Evolutionary conservation across 2,113 vertebrate genomes (phyloP), one percentile per base, ranked within the genome.

Genomic region (Rhagologus leucostigma): DNA sequence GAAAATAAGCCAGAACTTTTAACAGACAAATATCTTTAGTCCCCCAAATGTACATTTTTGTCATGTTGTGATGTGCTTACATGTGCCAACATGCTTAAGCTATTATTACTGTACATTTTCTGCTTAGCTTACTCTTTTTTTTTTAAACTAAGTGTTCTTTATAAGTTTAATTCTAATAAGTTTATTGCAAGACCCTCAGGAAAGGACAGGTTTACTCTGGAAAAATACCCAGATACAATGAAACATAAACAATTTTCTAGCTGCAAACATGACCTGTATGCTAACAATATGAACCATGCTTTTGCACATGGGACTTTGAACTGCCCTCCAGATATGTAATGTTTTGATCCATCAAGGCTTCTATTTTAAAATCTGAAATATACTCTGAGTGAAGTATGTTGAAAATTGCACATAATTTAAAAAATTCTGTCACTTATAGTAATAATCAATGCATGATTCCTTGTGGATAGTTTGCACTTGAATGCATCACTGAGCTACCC

Each of bases 1-100:
- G 32, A 87, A 77, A 69, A 68, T 27, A 83, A 68, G 5, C 7
- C 37, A 75, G 20, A 85, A 41, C 3, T 53, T 57, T 70, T 49
- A 86, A 53, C 6, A 11, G 13, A 35, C 7, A 70, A 46, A 59
- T 46, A 71, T 29, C 44, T 69, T 62, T 56, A 30, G 6, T 60
- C 6, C 4, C 3, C 4, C 1, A 32, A 49, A n/a, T 3, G 0
- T 24, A 2, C 5, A 22, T 49, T 80, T 88, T 71, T 86, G 24
- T 55, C 30, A 35, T 33, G 19, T n/a, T 79, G 29, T 9, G 27
- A 47, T 27, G 4, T 19, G 35, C 37, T 63, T 63, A 55, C 14
- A 6, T 20, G 14, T 47, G 35, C 11, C 19, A 56, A 71, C 7
- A 22, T 24, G 6, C 1, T 39, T 71, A 63, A 67, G 9, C 21